Evolutionary conservation across 2,888 invertebrate genomes (phyloP).

Genomic region (Congeria kusceri): DNA sequence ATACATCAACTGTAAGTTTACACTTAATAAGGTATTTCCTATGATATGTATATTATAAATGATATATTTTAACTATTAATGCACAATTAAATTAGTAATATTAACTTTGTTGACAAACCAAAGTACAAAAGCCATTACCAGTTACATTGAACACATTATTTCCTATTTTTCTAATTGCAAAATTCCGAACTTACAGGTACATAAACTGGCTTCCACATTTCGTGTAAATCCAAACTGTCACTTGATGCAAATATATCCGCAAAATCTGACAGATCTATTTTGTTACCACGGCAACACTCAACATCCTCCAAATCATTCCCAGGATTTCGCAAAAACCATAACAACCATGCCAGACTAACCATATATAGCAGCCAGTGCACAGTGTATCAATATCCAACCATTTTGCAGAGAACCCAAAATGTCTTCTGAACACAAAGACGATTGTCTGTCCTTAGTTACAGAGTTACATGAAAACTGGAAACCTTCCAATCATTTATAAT

Average conservation of each 20-base stretch:
- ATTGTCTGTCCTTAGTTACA: conserved; percentile 39
- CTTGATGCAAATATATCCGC: not conserved
- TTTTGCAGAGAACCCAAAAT: not conserved
- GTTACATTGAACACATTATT: too few relatives aligned
- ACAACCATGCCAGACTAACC: conserved; percentile 42
- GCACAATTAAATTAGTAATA: too few relatives aligned
- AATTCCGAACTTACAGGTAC: conserved; percentile 50
- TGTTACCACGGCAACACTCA: conserved; percentile 23
- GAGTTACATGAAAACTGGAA: conserved; percentile 40
- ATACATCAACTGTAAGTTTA: too few relatives aligned
- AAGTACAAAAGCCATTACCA: too few relatives aligned
- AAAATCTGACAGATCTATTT: conserved; percentile 23
- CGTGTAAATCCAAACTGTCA: not conserved
- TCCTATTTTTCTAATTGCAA: too few relatives aligned
- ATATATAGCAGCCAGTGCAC: conserved; percentile 17
- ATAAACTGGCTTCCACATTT: conserved; percentile 59
- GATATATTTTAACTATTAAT: too few relatives aligned
- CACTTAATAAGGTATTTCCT: too few relatives aligned
- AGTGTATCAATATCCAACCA: not conserved
- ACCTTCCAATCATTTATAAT: conserved; percentile 40
- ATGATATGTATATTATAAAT: too few relatives aligned
- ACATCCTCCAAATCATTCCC: conserved; percentile 45
- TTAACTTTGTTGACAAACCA: too few relatives aligned
- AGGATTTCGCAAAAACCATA: conserved; percentile 29
- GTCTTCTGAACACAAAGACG: conserved; percentile 11